Evolutionary conservation across 2,888 invertebrate species (phyloP), one percentile per base, ranked within the genome.

Genomic region (Amblyteles armatorius): DNA sequence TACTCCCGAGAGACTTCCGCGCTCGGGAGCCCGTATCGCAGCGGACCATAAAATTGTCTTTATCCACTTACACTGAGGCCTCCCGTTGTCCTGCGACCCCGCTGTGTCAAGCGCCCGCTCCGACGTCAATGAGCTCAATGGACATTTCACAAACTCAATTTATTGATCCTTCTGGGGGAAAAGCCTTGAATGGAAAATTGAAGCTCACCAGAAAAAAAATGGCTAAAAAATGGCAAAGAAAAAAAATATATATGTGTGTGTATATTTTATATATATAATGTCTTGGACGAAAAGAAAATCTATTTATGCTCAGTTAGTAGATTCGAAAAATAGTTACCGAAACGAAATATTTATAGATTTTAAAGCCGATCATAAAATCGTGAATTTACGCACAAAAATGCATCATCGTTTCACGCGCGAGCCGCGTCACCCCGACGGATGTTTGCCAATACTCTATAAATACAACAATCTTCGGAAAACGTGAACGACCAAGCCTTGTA

Each of bases 1-100:
- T 67, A 55, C 69, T 63, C 69, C 57, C 63, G 33, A 71, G 83
- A 68, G 85, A 79, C 83, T 87, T 87, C 83, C 83, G 85, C 60
- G 85, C 82, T 69, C 79, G 44, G 71, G 65, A 82, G 63, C 52
- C 69, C 83, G 83, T 79, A 80, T 84, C 85, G 83, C 85, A 83
- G 79, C 86, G 83, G 79, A 87, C 85, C 81, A 83, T 85, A 85
- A 87, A 87, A 87, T 83, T 85, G 85, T 87, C 85, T 87, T 87
- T 85, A 85, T 85, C 83, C 79, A 85, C 76, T 87, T 79, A 65
- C 73, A 77, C 55, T 76, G 71, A 76, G 65, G 50, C 50, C 57
- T 69, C 78, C 78, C 81, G 74, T 81, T 69, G 84, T 74, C 79
- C 73, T 74, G 40, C 74, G 74, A 84, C 78, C 78, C 78, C 73